Evolutionary conservation across 1,140 invertebrate genomes (phyloP).

Genomic region (Vanessa atalanta): DNA sequence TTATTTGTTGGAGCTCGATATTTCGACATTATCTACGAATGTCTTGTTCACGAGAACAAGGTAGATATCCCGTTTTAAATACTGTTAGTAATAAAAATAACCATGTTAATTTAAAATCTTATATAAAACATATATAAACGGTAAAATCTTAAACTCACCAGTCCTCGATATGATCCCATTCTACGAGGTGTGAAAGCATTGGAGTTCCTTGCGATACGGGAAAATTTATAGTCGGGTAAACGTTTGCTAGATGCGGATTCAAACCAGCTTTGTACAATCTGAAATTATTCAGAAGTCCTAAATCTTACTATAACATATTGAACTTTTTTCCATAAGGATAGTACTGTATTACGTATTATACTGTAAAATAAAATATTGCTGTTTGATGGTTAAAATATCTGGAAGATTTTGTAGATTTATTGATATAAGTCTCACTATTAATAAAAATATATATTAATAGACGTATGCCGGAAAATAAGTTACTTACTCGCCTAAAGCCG

Average conservation of each 20-base stretch:
- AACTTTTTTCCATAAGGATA: too few species aligned
- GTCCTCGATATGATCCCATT: constrained; percentile 95
- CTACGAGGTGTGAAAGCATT: constrained; percentile 82
- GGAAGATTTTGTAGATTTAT: too few species aligned
- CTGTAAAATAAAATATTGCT: too few species aligned
- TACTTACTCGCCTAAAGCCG: constrained; percentile 87
- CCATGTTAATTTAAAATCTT: too few species aligned
- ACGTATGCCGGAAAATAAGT: neutral
- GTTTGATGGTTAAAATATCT: too few species aligned
- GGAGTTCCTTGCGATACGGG: constrained; percentile 90
- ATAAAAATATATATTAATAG: neutral
- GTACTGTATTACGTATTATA: too few species aligned
- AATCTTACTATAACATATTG: too few species aligned
- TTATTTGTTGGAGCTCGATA: too few species aligned
- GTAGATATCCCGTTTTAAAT: too few species aligned
- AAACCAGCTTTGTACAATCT: constrained; percentile 76
- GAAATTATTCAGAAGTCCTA: neutral
- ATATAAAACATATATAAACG: neutral
- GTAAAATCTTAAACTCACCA: constrained; percentile 76
- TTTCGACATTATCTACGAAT: too few species aligned
- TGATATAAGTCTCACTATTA: neutral
- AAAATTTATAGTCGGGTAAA: constrained; percentile 86
- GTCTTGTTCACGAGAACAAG: too few species aligned
- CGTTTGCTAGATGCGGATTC: constrained; percentile 75
- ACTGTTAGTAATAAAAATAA: too few species aligned